Percentiles rank a stretch among this genome's conserved stretches.
Conservation (phyloP, 2,113 vertebrate species). For the Austrofundulus limnaeus region DNA sequence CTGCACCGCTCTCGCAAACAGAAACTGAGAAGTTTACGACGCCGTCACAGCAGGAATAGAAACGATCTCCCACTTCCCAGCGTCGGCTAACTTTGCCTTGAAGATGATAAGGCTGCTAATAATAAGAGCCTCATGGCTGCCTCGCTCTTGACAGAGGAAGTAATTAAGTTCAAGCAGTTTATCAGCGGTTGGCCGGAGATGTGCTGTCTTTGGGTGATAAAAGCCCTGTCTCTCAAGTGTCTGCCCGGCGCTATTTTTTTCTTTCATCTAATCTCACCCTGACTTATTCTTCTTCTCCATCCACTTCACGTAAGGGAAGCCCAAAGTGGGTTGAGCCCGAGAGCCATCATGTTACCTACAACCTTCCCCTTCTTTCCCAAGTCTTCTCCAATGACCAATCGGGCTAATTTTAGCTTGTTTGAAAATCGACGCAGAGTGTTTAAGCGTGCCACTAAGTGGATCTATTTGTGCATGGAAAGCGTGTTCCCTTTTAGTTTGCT, state of each 20-base stretch:
- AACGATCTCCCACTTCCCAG: constrained; percentile 47
- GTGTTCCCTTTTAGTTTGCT: constrained; percentile 11
- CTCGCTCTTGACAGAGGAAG: constrained; percentile 73
- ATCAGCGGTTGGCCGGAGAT: constrained; percentile 69
- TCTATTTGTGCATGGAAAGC: constrained; percentile 43
- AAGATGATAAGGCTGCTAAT: constrained; percentile 74
- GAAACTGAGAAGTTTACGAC: constrained; percentile 31
- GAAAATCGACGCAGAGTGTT: constrained; percentile 56
- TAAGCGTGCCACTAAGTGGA: constrained; percentile 32
- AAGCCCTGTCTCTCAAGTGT: constrained; percentile 62
- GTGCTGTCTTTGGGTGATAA: constrained; percentile 67
- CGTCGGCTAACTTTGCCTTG: constrained; percentile 60
- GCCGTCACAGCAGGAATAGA: constrained; percentile 40
- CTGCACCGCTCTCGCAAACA: constrained; percentile 14
- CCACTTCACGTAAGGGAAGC: constrained; percentile 57
- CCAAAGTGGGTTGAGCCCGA: constrained; percentile 33
- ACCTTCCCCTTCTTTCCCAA: constrained; percentile 1
- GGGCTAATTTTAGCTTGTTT: constrained; percentile 67
- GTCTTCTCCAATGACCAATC: constrained; percentile 67
- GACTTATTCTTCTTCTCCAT: constrained; percentile 12
- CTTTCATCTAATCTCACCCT: constrained; percentile 37
- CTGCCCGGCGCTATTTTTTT: constrained; percentile 34
- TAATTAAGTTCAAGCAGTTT: constrained; percentile 74
- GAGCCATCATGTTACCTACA: constrained; percentile 49
- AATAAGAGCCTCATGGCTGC: constrained; percentile 63